phyloP scores from a whole-genome alignment of 2,888 invertebrate species.

The Hermaeophaga mercurialis region DNA sequence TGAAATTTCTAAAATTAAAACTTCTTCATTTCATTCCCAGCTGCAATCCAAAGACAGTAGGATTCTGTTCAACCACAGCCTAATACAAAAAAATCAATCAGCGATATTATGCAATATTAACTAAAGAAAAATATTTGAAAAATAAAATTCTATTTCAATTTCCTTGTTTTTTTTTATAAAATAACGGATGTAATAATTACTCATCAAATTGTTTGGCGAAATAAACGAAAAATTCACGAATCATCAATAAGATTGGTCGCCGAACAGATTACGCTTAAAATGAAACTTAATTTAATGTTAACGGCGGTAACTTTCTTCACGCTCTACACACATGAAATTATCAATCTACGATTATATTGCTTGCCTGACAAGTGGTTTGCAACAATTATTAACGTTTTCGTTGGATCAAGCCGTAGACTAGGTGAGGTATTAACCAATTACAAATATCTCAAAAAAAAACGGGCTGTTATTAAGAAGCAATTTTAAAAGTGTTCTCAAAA shows the following conservation, averaged over 20 bases:
- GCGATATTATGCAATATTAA: neutral
- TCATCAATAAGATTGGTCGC: neutral
- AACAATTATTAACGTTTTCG: conserved; percentile 1
- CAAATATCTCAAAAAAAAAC: conserved; percentile 3
- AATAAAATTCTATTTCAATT: too few relatives aligned
- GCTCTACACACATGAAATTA: neutral
- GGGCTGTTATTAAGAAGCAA: neutral
- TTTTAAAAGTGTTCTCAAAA: too few relatives aligned
- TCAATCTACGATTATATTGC: neutral
- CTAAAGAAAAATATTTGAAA: neutral
- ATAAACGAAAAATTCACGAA: neutral
- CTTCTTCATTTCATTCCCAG: conserved; percentile 9
- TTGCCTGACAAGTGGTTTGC: neutral
- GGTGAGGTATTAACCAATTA: conserved; percentile 1
- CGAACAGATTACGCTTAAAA: neutral
- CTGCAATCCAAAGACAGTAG: conserved; percentile 1
- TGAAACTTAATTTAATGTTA: neutral
- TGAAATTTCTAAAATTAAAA: neutral
- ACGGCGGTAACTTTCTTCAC: neutral
- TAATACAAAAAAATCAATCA: conserved; percentile 8
- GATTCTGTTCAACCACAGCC: neutral
- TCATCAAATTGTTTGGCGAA: neutral
- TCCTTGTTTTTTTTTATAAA: neutral
- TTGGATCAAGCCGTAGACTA: conserved; percentile 2
- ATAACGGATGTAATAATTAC: neutral